Evolutionary conservation across 2,113 vertebrate genomes (phyloP).

Genomic region (Pteruthius melanotis): DNA sequence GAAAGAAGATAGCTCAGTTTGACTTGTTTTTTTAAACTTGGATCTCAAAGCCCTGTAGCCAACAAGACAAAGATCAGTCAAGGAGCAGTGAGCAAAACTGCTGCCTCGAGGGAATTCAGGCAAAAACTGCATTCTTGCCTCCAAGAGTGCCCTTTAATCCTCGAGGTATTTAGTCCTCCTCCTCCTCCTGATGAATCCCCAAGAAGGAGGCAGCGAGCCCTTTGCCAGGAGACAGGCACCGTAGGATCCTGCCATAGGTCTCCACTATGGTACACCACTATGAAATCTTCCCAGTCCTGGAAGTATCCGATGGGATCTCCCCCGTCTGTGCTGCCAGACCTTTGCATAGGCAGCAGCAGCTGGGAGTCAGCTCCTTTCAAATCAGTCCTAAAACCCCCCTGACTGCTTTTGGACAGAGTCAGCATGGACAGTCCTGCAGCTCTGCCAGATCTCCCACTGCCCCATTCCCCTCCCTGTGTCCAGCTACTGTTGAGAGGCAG

Average conservation of each 20-base stretch:
- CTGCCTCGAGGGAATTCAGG: neutral
- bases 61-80: slow-evolving; percentile 33
- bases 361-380: neutral
- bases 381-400: neutral
- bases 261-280: neutral
- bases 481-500: neutral
- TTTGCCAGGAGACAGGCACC: neutral
- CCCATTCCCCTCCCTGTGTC: neutral
- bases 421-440: neutral
- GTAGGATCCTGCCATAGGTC: neutral
- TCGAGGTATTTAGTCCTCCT: neutral
- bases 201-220: neutral
- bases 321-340: neutral
- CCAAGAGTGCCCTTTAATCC: neutral
- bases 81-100: neutral
- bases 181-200: neutral
- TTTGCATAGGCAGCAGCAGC: neutral
- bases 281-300: neutral
- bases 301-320: neutral
- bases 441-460: neutral
- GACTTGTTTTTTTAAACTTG: slow-evolving; percentile 4
- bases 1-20: neutral
- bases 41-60: slow-evolving; percentile 4
- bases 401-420: neutral
- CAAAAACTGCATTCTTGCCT: neutral